These are phyloP conservation scores for Crenichthys baileyi DNA, from an alignment of 2,797 vertebrate genomes.

Conservation along the genomic window DNA sequence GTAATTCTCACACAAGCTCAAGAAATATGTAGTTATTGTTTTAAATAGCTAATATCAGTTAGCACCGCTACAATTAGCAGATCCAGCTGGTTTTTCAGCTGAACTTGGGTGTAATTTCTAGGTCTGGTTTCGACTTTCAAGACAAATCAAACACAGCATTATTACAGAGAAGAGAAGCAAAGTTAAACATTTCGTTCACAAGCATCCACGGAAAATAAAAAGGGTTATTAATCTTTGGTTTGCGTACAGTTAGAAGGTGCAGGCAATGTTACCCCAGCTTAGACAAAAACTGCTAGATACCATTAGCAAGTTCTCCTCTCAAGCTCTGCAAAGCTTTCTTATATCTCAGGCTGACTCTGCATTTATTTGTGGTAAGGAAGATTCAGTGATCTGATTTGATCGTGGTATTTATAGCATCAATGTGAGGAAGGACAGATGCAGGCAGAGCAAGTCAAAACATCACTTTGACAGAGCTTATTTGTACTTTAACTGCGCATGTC, in stretches of 20 bases:
- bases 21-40: too few relatives aligned
- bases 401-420: background rate
- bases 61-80: background rate
- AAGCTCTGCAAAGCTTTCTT: background rate
- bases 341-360: background rate
- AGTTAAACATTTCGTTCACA: background rate
- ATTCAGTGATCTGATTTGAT: constrained; percentile 4
- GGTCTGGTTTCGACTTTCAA: too few relatives aligned
- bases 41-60: background rate
- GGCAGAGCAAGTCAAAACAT: constrained; percentile 19
- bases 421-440: constrained; percentile 28
- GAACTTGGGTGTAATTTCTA: background rate
- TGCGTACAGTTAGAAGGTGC: background rate
- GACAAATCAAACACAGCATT: background rate
- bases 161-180: background rate
- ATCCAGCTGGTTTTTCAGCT: background rate
- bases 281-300: background rate
- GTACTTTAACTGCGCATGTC: background rate
- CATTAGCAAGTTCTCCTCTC: background rate
- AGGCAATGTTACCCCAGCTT: background rate
- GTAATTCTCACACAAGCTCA: background rate
- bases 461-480: background rate
- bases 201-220: background rate
- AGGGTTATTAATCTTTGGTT: background rate
- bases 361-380: background rate